Evolutionary conservation across 53 echinoderm and acorn worm species (phyloP).

Genomic region (Echinarachnius parma): DNA sequence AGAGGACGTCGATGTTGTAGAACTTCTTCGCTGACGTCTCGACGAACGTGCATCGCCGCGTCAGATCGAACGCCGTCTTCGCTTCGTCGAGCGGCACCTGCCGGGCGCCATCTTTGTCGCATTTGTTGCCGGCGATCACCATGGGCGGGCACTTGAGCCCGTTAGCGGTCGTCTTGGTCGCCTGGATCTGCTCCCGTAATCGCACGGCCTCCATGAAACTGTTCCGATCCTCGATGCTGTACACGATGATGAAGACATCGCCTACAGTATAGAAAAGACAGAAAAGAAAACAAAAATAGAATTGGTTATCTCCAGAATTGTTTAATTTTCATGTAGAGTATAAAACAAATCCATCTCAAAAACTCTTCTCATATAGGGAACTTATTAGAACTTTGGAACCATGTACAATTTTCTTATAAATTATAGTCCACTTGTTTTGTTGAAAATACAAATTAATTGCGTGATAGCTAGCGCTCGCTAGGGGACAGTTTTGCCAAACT

Average conservation of each 20-base stretch:
- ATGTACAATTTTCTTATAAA: no score
- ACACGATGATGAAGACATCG: conserved; percentile 95
- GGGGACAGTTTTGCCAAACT: no score
- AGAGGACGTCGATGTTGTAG: conserved; percentile 59
- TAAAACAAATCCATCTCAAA: no score
- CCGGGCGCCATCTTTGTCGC: conserved; percentile 44
- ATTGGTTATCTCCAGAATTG: no score
- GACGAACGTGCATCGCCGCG: conserved; percentile 50
- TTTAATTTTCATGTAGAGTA: no score
- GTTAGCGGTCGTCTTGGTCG: conserved; percentile 73
- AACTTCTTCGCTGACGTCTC: conserved; percentile 68
- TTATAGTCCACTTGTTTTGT: no score
- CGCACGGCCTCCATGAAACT: conserved; percentile 83
- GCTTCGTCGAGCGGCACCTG: conserved; percentile 66
- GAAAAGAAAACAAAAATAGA: no score
- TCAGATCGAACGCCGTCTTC: conserved; percentile 44
- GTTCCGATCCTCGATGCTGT: conserved; percentile 86
- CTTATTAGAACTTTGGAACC: no score
- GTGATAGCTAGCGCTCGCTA: no score
- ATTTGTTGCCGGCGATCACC: conserved; percentile 74
- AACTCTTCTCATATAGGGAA: no score
- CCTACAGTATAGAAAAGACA: no score
- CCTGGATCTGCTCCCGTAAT: conserved; percentile 83
- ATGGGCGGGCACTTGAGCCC: conserved; percentile 70
- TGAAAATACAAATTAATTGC: no score